Evolutionary conservation across 2,888 invertebrate species (phyloP).

Genomic region (Nymphalis urticae): DNA sequence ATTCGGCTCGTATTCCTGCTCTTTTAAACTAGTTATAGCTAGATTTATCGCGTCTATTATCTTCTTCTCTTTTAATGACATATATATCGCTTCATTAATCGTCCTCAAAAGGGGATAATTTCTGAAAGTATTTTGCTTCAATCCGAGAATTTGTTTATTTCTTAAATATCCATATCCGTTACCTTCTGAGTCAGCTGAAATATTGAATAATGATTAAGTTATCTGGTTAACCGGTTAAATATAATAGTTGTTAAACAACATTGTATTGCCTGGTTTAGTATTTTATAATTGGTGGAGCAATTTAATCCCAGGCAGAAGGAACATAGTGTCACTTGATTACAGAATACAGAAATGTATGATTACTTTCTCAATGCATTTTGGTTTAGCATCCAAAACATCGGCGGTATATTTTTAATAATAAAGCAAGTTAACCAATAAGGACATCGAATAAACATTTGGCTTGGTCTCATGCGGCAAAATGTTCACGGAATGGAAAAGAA

Average conservation of each 20-base stretch:
- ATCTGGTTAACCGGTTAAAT: background rate
- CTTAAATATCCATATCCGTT: background rate
- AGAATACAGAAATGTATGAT: no score
- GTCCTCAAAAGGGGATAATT: constrained; percentile 14
- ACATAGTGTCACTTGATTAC: no score
- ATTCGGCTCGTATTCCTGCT: background rate
- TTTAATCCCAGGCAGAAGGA: no score
- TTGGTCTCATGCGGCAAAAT: background rate
- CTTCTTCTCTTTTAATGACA: background rate
- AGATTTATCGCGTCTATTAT: no score
- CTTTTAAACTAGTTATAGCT: background rate
- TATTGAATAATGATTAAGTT: no score
- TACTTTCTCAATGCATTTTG: no score
- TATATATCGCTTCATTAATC: background rate
- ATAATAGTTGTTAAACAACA: background rate
- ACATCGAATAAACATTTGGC: background rate
- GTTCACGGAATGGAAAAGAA: background rate
- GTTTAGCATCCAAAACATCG: no score
- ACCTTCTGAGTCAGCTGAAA: background rate
- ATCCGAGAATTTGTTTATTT: background rate
- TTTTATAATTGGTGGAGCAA: background rate
- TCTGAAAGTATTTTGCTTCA: background rate
- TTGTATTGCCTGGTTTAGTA: background rate
- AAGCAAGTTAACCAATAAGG: background rate
- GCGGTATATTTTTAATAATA: no score